Conservation (phyloP, 1,140 invertebrate species). For the Amyelois transitella region DNA sequence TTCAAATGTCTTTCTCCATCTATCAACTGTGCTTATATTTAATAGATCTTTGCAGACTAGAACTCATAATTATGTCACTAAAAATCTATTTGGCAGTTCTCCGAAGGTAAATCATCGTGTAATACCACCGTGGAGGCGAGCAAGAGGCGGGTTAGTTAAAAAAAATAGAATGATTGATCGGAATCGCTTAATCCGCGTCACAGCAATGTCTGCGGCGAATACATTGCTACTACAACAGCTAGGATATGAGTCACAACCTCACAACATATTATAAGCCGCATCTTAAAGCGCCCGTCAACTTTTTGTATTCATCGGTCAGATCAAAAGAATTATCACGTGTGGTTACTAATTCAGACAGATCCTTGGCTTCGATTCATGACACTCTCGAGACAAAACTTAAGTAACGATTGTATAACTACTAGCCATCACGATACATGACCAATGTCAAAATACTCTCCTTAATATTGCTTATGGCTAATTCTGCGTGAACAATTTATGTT, state of each 20-base stretch:
- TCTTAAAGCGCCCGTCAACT: conserved; percentile 4
- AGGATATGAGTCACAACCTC: conserved; percentile 5
- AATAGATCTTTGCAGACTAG: neutral
- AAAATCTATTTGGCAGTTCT: conserved; percentile 1
- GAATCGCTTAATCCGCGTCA: conserved; percentile 3
- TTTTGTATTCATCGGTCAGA: conserved; percentile 4
- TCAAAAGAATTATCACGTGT: conserved; percentile 5
- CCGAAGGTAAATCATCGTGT: neutral
- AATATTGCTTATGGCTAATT: conserved; percentile 59
- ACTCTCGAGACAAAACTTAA: neutral
- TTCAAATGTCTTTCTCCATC: no score
- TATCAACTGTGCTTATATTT: neutral
- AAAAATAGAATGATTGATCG: conserved; percentile 4
- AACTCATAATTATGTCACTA: conserved; percentile 1
- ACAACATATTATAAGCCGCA: neutral
- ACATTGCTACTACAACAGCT: conserved; percentile 1
- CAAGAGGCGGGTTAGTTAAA: no score
- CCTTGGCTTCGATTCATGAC: conserved; percentile 3
- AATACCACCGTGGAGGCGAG: neutral
- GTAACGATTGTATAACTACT: conserved; percentile 26
- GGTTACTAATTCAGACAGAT: conserved; percentile 9
- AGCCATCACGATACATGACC: conserved; percentile 24
- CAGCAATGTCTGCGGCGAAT: neutral
- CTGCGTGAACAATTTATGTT: conserved; percentile 51
- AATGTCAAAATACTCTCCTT: conserved; percentile 52